These are phyloP conservation scores for Druceiella hillmani DNA, from an alignment of 2,888 invertebrate species.

Conservation along the genomic window DNA sequence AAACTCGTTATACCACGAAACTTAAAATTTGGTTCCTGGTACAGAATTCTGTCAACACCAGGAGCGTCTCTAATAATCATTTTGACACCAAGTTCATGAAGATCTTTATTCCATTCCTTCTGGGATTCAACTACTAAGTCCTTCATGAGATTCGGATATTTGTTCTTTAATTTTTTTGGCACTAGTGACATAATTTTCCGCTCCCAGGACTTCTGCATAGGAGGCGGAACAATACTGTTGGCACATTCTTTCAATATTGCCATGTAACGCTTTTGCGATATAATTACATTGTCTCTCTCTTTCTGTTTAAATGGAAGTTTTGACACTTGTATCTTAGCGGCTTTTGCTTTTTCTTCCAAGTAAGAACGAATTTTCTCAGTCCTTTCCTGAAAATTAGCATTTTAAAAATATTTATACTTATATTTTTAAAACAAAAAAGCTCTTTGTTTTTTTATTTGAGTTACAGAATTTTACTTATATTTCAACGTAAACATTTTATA, in stretches of 20 bases:
- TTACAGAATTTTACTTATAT: too few species aligned
- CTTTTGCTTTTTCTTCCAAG: slow-evolving; percentile 38
- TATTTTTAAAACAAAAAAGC: too few species aligned
- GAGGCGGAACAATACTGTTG: slow-evolving; percentile 52
- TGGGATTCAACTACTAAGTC: slow-evolving; percentile 52
- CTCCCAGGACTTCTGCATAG: slow-evolving; percentile 58
- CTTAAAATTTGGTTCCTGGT: slow-evolving; percentile 51
- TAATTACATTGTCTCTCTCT: slow-evolving; percentile 43
- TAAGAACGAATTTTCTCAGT: slow-evolving; percentile 37
- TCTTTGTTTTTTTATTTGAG: too few species aligned
- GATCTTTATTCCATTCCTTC: slow-evolving; percentile 52
- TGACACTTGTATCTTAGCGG: slow-evolving; percentile 37
- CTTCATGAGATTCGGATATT: slow-evolving; percentile 50
- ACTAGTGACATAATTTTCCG: slow-evolving; percentile 54
- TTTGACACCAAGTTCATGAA: slow-evolving; percentile 59
- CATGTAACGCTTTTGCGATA: slow-evolving; percentile 48
- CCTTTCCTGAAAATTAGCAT: slow-evolving; percentile 35
- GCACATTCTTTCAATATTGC: slow-evolving; percentile 53
- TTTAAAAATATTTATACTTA: too few species aligned
- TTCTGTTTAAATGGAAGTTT: slow-evolving; percentile 31
- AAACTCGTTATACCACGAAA: slow-evolving; percentile 57
- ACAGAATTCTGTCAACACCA: slow-evolving; percentile 45
- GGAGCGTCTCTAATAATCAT: slow-evolving; percentile 56
- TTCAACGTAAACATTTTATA: too few species aligned
- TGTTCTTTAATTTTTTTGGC: slow-evolving; percentile 48